Conservation (phyloP, 2,888 invertebrate species). For the Synergus gifuensis region DNA sequence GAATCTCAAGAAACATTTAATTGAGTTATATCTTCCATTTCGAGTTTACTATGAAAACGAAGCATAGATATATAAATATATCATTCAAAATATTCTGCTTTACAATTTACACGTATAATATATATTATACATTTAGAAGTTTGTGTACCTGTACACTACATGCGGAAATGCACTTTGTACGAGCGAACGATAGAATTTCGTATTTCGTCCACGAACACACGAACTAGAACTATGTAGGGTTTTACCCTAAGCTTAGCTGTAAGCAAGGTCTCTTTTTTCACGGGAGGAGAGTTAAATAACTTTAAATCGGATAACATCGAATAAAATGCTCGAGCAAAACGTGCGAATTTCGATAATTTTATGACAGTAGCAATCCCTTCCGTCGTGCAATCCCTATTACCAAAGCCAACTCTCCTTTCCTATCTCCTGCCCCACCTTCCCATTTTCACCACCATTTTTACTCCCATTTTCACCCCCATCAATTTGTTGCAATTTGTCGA, state of each 20-base stretch:
- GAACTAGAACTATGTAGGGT: neutral
- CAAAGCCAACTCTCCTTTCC: slow-evolving; percentile 1
- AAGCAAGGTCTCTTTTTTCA: slow-evolving; percentile 20
- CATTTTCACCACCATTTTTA: neutral
- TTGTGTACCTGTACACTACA: neutral
- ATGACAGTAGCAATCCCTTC: slow-evolving; percentile 54
- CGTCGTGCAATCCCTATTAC: slow-evolving; percentile 40
- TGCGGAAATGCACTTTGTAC: neutral
- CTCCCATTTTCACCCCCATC: slow-evolving; percentile 45
- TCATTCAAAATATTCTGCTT: neutral
- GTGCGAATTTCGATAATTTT: slow-evolving; percentile 63
- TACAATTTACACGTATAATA: neutral
- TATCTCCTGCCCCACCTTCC: neutral
- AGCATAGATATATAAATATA: neutral
- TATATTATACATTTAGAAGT: no score
- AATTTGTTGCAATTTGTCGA: slow-evolving; percentile 62
- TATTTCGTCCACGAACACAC: slow-evolving; percentile 20
- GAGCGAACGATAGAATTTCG: slow-evolving; percentile 9
- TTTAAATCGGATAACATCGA: slow-evolving; percentile 30
- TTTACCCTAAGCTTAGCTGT: slow-evolving; percentile 15
- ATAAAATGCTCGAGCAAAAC: slow-evolving; percentile 9
- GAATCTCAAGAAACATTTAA: neutral
- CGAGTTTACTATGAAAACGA: neutral
- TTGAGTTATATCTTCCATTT: neutral
- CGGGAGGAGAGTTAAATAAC: neutral